Percentiles rank a stretch among this genome's conserved stretches.
These are phyloP conservation scores for Leptosomus discolor DNA, from an alignment of 2,113 vertebrate species.

Conservation along the genomic window DNA sequence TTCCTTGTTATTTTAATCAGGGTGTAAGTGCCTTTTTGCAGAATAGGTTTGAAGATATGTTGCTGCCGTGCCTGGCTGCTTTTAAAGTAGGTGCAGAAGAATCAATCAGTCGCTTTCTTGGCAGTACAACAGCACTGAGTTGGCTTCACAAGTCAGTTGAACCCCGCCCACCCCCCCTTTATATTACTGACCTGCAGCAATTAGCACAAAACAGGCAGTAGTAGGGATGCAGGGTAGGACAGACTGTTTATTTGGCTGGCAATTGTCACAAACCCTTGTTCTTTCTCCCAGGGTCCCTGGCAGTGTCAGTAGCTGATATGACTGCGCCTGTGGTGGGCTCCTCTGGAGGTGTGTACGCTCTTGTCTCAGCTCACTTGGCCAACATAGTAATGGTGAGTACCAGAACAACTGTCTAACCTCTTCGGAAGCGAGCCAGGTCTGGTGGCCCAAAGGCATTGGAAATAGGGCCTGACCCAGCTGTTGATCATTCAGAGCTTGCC, in stretches of 20 bases:
- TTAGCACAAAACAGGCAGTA: not conserved
- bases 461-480: not conserved
- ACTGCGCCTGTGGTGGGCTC: slow-evolving; percentile 93
- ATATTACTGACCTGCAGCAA: not conserved
- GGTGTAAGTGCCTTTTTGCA: not conserved
- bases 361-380: slow-evolving; percentile 94
- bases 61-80: not conserved
- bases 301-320: slow-evolving; percentile 94
- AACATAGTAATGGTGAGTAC: slow-evolving; percentile 95
- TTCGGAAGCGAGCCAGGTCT: not conserved
- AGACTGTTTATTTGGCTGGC: not conserved
- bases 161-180: not conserved
- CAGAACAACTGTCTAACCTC: not conserved
- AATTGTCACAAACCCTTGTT: not conserved
- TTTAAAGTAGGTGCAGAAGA: not conserved
- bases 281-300: slow-evolving; percentile 84
- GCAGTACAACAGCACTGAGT: not conserved
- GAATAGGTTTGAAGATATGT: not conserved
- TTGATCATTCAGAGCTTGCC: not conserved
- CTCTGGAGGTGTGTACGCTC: slow-evolving; percentile 94
- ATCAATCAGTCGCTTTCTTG: not conserved
- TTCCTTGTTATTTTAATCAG: not conserved
- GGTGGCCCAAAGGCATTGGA: not conserved
- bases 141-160: not conserved
- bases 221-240: not conserved